phyloP scores from a whole-genome alignment of 2,888 invertebrate species.

The Nomada ferruginata region DNA sequence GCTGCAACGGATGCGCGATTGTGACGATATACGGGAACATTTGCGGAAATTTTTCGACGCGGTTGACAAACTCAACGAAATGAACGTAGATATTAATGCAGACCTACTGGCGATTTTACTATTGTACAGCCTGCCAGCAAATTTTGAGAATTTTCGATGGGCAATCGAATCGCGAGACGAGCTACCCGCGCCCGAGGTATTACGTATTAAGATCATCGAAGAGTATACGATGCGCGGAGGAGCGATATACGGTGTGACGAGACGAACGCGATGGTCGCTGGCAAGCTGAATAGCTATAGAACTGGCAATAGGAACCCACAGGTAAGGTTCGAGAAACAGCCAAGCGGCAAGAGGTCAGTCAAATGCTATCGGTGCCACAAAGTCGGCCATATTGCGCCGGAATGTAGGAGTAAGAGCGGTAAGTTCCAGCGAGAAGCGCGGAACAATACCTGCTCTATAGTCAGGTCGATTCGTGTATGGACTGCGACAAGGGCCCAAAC shows the following conservation, averaged over 20 bases:
- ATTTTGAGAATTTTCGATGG: background rate
- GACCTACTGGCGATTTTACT: background rate
- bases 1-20: background rate
- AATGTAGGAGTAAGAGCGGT: background rate
- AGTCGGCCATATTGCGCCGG: background rate
- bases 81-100: background rate
- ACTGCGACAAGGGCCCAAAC: background rate
- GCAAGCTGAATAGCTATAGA: background rate
- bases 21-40: background rate
- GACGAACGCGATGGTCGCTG: background rate
- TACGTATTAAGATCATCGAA: background rate
- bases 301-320: background rate
- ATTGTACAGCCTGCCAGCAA: background rate
- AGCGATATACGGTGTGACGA: too few relatives aligned
- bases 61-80: background rate
- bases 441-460: background rate
- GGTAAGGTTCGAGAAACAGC: background rate
- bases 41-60: background rate
- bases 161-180: background rate
- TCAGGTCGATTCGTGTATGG: background rate
- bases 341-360: background rate
- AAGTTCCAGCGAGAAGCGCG: background rate
- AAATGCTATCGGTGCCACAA: background rate
- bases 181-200: background rate
- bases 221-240: background rate